Evolutionary conservation across 92 coral and sea anemone species (phyloP), one percentile per base, ranked within the genome.

Genomic region (Parazoanthus swiftii): DNA sequence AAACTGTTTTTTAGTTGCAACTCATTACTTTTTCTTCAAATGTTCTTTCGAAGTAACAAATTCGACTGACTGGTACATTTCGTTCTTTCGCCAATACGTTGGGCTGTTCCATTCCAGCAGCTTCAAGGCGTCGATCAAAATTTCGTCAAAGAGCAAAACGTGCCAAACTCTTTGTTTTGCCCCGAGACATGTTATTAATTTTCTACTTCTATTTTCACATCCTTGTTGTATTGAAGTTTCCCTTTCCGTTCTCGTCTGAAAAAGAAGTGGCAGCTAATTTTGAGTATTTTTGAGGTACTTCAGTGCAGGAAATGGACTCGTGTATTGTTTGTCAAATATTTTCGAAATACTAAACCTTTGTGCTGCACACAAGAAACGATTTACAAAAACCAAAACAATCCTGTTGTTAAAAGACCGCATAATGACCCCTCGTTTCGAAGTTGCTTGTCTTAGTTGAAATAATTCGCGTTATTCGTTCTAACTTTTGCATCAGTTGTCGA

Each of bases 171-270:
- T 16, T n/a, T 37, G 51, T 29, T 71, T 18, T 16, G 11, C 23
- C 79, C 67, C 68, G 79, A 84, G 78, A 71, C 72, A 8, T 51
- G 65, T 35, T 70, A 83, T 70, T 83, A 70, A 70, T 83, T 48
- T 70, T 83, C 79, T 46, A 26, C 66, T 46, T 84, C 87, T 46
- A 70, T 48, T 84, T 84, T 46, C 68, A 37, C 78, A 44, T 84
- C 79, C 35, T 84, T 42, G 37, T 71, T 68, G 39, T 18, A 71
- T 68, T 29, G 87, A 14, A 44, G 77, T 46, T 84, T 48, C 79
- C 79, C 68, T 84, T 84, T 84, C 87, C 79, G 78, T 63, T 81
- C 74, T 59, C 42, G 74, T 33, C 63, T 73, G 43, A 71, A 46
- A 48, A 84, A 42, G 5, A 48, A 8, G 29, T 72, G 87, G 8